Conservation (phyloP, 2,888 invertebrate genomes). For the Halocaridina rubra region DNA sequence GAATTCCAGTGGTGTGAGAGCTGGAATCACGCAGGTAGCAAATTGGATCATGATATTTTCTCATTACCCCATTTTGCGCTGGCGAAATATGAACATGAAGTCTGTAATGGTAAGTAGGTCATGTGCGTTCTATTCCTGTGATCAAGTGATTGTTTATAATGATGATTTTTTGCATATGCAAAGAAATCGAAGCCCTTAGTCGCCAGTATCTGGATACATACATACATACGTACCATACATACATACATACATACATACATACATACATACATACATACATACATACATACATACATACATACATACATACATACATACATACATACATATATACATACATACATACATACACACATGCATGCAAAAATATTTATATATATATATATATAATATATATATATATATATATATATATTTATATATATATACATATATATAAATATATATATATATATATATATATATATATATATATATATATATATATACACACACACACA, state of each 20-base stretch:
- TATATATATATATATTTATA: background rate
- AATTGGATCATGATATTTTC: conserved; percentile 49
- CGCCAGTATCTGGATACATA: no score
- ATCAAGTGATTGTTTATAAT: no score
- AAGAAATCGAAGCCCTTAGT: no score
- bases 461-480: no score
- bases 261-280: background rate
- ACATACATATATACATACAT: background rate
- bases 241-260: background rate
- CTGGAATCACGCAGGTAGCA: conserved; percentile 28
- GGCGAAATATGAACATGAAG: conserved; percentile 56
- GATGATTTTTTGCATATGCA: no score
- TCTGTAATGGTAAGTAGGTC: conserved; percentile 53
- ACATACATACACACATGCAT: conserved; percentile 18
- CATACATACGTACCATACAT: background rate
- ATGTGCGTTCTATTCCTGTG: background rate
- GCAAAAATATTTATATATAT: background rate
- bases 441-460: no score
- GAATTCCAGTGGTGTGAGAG: conserved; percentile 56
- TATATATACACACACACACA: no score
- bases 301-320: background rate
- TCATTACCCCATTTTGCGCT: conserved; percentile 61
- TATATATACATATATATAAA: no score
- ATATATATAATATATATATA: conserved; percentile 9
- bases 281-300: background rate